phyloP scores from a whole-genome alignment of 2,113 vertebrate genomes.

The Macquaria ambigua region DNA sequence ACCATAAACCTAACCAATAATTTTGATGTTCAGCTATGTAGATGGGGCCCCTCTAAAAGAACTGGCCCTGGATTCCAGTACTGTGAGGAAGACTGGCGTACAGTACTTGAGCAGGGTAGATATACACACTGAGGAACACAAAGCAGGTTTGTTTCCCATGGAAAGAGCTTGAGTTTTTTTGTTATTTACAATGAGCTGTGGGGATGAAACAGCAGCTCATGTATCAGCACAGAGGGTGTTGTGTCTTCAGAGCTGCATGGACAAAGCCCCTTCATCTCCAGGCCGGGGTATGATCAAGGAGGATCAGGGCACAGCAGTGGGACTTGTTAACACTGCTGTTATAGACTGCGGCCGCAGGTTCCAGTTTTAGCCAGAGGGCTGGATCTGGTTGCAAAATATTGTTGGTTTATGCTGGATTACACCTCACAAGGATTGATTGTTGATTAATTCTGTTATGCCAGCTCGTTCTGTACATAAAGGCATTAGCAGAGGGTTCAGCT shows the following conservation, averaged over 20 bases:
- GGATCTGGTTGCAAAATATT: slow-evolving; percentile 55
- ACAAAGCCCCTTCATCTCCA: slow-evolving; percentile 62
- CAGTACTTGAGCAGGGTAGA: slow-evolving; percentile 15
- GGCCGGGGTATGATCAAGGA: slow-evolving; percentile 25
- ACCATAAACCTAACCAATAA: slow-evolving; percentile 55
- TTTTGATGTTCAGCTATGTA: slow-evolving; percentile 55
- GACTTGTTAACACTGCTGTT: slow-evolving; percentile 59
- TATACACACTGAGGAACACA: slow-evolving; percentile 43
- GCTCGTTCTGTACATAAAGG: slow-evolving; percentile 13
- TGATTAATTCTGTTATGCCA: slow-evolving; percentile 35
- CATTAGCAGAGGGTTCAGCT: slow-evolving; percentile 37
- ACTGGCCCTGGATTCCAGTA: slow-evolving; percentile 27
- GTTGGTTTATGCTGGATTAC: slow-evolving; percentile 46
- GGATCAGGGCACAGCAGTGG: slow-evolving; percentile 51
- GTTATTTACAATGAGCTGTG: slow-evolving; percentile 65
- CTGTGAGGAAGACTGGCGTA: slow-evolving; percentile 24
- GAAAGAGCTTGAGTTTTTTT: slow-evolving; percentile 38
- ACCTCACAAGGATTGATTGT: slow-evolving; percentile 52
- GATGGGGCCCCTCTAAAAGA: slow-evolving; percentile 32
- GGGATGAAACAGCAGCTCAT: slow-evolving; percentile 63
- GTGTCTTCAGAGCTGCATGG: slow-evolving; percentile 61
- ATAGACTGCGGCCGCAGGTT: slow-evolving; percentile 14
- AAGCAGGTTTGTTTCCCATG: slow-evolving; percentile 63
- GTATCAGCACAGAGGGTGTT: slow-evolving; percentile 62
- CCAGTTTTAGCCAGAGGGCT: slow-evolving; percentile 25